A percentile compares a stretch with the other conserved stretches of the same genome.
Evolutionary conservation across 2,113 vertebrate genomes (phyloP).

Genomic region (Nothobranchius kuhntae): DNA sequence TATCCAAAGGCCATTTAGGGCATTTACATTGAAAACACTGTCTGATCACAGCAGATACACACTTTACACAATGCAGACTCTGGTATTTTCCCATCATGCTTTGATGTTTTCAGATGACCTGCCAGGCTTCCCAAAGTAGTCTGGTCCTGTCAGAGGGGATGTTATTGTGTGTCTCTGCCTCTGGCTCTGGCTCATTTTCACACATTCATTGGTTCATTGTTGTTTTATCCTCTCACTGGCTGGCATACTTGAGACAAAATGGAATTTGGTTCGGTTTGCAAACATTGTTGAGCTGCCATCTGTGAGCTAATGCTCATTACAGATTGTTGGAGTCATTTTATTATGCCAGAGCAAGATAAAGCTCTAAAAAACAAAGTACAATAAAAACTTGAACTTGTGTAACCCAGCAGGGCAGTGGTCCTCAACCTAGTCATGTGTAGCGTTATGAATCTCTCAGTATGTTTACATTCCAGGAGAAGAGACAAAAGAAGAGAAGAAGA

Average conservation of each 20-base stretch:
- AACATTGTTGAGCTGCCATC: slow-evolving; percentile 29
- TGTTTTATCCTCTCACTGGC: slow-evolving; percentile 38
- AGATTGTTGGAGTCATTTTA: not conserved
- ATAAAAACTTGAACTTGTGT: not conserved
- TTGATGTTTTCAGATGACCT: slow-evolving; percentile 53
- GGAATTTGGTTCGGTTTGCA: slow-evolving; percentile 46
- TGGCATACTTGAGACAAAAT: slow-evolving; percentile 58
- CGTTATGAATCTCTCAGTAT: too few species aligned
- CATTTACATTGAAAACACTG: slow-evolving; percentile 73
- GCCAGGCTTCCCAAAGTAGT: slow-evolving; percentile 35
- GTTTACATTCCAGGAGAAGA: too few species aligned
- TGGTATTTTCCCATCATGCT: slow-evolving; percentile 69
- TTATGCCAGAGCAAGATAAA: not conserved
- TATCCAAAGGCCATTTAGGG: slow-evolving; percentile 5
- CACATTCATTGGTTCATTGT: slow-evolving; percentile 43
- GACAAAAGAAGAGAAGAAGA: too few species aligned
- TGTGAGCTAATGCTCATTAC: slow-evolving; percentile 18
- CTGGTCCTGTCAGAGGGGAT: slow-evolving; percentile 44
- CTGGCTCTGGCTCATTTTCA: slow-evolving; percentile 21
- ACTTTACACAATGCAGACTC: not conserved
- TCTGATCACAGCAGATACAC: slow-evolving; percentile 55
- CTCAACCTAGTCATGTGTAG: too few species aligned
- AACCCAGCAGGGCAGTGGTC: too few species aligned
- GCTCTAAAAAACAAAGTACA: not conserved
- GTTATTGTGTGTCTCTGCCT: slow-evolving; percentile 43